phyloP scores from a whole-genome alignment of 2,113 vertebrate genomes.

The Gila orcuttii region DNA sequence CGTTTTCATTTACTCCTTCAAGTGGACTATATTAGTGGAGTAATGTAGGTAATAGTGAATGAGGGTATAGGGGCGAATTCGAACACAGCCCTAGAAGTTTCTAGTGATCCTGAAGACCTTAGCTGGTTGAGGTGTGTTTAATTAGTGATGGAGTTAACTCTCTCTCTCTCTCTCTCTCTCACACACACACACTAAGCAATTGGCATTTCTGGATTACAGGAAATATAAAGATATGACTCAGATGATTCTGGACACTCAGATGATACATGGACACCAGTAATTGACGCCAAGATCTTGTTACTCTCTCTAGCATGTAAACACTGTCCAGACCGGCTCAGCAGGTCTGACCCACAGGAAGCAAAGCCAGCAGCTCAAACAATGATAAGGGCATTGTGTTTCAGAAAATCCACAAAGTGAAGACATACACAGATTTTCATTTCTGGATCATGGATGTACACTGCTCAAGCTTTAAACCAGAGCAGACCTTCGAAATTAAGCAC shows the following conservation, averaged over 20 bases:
- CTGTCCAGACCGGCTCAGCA: conserved; percentile 21
- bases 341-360: conserved; percentile 22
- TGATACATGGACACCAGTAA: background rate
- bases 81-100: background rate
- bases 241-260: background rate
- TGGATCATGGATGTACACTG: background rate
- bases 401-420: background rate
- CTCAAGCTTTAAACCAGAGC: background rate
- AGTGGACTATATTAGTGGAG: too few species aligned
- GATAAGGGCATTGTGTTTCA: conserved; percentile 6
- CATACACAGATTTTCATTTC: background rate
- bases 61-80: too few species aligned
- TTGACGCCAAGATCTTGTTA: background rate
- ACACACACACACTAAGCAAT: too few species aligned
- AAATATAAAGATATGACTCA: too few species aligned
- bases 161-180: too few species aligned
- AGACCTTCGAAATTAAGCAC: background rate
- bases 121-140: background rate
- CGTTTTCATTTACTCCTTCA: too few species aligned
- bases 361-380: conserved; percentile 22
- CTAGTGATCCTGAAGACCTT: background rate
- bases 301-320: background rate
- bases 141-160: background rate
- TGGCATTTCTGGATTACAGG: too few species aligned
- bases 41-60: too few species aligned